A percentile compares a stretch with the other conserved stretches of the same genome.
These are phyloP conservation scores for Berghia stephanieae DNA, from an alignment of 1,140 invertebrate species.

Conservation along the genomic window DNA sequence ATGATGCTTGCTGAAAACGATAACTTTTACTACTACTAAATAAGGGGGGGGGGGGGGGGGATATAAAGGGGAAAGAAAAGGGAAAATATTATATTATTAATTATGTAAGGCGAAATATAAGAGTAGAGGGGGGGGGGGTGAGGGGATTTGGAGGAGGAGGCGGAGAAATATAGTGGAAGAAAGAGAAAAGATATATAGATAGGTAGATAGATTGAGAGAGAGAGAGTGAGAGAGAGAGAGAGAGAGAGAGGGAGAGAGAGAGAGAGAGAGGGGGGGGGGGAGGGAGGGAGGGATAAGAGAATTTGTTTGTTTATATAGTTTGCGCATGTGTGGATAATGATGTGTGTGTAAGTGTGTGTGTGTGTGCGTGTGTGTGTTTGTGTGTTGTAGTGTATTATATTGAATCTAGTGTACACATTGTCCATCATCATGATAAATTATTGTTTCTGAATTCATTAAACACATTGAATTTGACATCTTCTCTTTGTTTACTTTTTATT, in stretches of 20 bases:
- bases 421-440: no score
- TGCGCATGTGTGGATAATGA: no score
- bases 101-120: background rate
- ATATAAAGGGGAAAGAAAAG: background rate
- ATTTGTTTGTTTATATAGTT: background rate
- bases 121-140: background rate
- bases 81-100: no score
- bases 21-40: background rate
- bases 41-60: background rate
- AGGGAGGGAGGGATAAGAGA: background rate
- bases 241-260: constrained; percentile 19
- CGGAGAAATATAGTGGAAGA: background rate
- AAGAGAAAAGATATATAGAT: background rate
- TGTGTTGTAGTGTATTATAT: no score
- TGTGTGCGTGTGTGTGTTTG: no score
- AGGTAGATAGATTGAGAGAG: constrained; percentile 10
- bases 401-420: no score
- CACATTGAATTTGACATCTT: no score
- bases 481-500: no score
- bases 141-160: background rate
- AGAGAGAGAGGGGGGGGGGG: constrained; percentile 15
- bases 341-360: background rate
- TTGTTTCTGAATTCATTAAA: no score
- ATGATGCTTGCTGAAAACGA: background rate
- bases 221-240: constrained; percentile 26